Percentiles rank a stretch among this genome's conserved stretches.
phyloP scores from a whole-genome alignment of 35 echinoderm and acorn worm species.

The Heliocidaris tuberculata region DNA sequence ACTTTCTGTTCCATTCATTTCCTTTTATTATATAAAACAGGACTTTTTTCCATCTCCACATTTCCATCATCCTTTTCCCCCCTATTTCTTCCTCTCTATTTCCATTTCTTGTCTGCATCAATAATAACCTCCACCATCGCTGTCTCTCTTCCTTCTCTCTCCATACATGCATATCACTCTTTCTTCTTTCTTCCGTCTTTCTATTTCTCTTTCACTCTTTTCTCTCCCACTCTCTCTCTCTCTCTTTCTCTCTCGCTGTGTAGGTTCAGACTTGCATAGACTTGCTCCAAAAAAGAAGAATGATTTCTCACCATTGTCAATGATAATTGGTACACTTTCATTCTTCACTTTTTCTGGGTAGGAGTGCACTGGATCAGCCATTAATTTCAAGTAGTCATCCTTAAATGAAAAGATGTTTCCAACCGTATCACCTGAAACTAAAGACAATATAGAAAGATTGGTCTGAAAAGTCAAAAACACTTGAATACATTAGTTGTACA shows the following conservation, averaged over 20 bases:
- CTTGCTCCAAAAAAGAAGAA: neutral
- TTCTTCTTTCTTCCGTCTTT: neutral
- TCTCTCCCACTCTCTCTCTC: neutral
- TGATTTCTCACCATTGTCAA: constrained; percentile 67
- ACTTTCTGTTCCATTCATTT: too few relatives aligned
- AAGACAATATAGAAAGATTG: too few relatives aligned
- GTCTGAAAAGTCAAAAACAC: too few relatives aligned
- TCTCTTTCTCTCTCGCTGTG: neutral
- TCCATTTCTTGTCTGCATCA: too few relatives aligned
- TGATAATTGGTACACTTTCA: constrained; percentile 52
- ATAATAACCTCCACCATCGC: too few relatives aligned
- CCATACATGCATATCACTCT: neutral
- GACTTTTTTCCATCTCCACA: too few relatives aligned
- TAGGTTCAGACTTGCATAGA: neutral
- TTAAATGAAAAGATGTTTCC: constrained; percentile 61
- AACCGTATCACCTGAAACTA: neutral
- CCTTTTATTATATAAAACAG: too few relatives aligned
- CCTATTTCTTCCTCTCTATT: too few relatives aligned
- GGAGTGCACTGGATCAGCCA: constrained; percentile 49
- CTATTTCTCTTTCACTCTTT: neutral
- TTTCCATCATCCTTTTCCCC: too few relatives aligned
- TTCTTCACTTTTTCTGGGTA: constrained; percentile 42
- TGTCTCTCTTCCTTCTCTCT: neutral
- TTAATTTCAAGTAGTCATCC: constrained; percentile 63
- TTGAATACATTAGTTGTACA: too few relatives aligned